These are phyloP conservation scores for Python bivittatus DNA, from an alignment of 2,113 vertebrate genomes.

Conservation along the genomic window DNA sequence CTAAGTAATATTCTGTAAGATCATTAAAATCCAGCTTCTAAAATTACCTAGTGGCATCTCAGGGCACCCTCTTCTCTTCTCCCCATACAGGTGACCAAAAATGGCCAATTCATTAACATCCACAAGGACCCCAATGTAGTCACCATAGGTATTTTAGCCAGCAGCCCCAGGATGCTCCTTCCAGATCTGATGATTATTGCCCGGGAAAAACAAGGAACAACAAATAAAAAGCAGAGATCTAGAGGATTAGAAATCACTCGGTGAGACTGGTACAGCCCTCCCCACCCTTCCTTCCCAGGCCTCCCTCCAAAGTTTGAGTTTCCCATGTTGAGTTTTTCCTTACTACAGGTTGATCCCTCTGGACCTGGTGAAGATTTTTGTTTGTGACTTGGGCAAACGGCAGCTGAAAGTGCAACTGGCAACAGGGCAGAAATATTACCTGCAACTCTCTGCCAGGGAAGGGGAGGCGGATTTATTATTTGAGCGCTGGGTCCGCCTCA, in stretches of 20 bases:
- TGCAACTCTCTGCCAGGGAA: slow-evolving; percentile 6
- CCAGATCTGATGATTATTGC: slow-evolving; percentile 62
- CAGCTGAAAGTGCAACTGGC: slow-evolving; percentile 18
- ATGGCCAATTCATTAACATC: slow-evolving; percentile 40
- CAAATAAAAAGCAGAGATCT: neutral
- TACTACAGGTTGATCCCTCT: slow-evolving; percentile 29
- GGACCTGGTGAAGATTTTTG: slow-evolving; percentile 17
- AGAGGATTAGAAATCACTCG: slow-evolving; percentile 14
- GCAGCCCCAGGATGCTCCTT: slow-evolving; percentile 46
- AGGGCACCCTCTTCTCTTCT: slow-evolving; percentile 12
- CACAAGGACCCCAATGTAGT: slow-evolving; percentile 52
- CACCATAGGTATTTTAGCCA: slow-evolving; percentile 59
- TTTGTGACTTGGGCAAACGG: neutral
- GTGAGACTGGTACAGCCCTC: neutral
- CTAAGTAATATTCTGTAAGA: neutral
- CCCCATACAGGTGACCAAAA: slow-evolving; percentile 57
- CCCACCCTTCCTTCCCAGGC: too few species aligned
- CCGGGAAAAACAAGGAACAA: neutral
- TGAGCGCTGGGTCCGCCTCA: slow-evolving; percentile 24
- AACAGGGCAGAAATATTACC: slow-evolving; percentile 12
- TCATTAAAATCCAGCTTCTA: neutral
- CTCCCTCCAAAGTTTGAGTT: neutral
- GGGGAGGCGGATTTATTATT: slow-evolving; percentile 1
- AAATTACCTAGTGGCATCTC: neutral
- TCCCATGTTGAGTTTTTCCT: neutral